A percentile compares a stretch with the other conserved stretches of the same genome.
Evolutionary conservation across 2,888 invertebrate species (phyloP).

Genomic region (Parapristionchus giblindavisi): DNA sequence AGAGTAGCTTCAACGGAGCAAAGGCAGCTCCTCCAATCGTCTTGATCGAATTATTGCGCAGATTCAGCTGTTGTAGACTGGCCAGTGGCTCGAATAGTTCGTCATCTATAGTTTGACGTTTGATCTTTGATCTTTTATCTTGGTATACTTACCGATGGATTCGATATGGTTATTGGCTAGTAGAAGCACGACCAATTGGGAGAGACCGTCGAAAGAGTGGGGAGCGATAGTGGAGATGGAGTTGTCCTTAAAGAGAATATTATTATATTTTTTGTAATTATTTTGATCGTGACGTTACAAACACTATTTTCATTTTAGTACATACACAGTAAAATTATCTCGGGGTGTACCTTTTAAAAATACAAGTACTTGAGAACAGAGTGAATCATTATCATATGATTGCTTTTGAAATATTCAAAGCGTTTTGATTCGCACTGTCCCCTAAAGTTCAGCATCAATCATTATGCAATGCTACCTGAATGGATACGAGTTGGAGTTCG

Average conservation of each 20-base stretch:
- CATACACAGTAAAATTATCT: too few species aligned
- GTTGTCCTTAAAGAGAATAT: too few species aligned
- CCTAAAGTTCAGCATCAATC: too few species aligned
- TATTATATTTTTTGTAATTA: too few species aligned
- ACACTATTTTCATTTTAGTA: too few species aligned
- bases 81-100: conserved; percentile 75
- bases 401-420: too few species aligned
- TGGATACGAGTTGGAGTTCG: conserved; percentile 76
- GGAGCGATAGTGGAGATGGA: too few species aligned
- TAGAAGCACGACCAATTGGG: conserved; percentile 80
- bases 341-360: too few species aligned
- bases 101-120: conserved; percentile 45
- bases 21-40: conserved; percentile 49
- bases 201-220: conserved; percentile 70
- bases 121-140: not conserved
- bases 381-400: too few species aligned
- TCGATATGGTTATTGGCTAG: conserved; percentile 83
- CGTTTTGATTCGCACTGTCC: too few species aligned
- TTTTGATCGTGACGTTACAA: too few species aligned
- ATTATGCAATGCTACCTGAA: conserved; percentile 74
- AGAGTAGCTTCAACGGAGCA: conserved; percentile 55
- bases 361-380: too few species aligned
- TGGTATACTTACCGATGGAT: conserved; percentile 73
- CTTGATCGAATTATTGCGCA: conserved; percentile 58
- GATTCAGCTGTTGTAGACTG: conserved; percentile 74